A percentile compares a stretch with the other conserved stretches of the same genome.
phyloP scores from a whole-genome alignment of 2,113 vertebrate genomes.

The Anas platyrhynchos region DNA sequence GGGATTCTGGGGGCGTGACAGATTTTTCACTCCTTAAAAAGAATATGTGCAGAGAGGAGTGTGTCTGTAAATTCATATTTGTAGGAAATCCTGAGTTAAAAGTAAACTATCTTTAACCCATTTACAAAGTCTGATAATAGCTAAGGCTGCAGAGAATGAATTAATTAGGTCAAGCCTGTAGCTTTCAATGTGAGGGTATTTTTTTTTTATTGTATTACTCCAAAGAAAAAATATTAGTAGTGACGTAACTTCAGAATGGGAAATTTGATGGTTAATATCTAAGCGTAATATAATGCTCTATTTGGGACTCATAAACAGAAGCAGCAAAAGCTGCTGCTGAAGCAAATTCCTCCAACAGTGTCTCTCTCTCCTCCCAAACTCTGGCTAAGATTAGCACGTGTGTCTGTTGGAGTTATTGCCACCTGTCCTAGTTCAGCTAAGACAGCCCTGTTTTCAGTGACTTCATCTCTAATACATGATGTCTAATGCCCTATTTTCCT shows the following conservation, averaged over 20 bases:
- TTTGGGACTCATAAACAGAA: slow-evolving; percentile 53
- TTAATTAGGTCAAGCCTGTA: background rate
- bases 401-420: slow-evolving; percentile 46
- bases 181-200: background rate
- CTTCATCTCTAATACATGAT: slow-evolving; percentile 43
- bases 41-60: slow-evolving; percentile 22
- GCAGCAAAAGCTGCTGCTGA: slow-evolving; percentile 54
- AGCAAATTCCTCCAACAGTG: slow-evolving; percentile 54
- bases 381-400: slow-evolving; percentile 65
- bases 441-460: slow-evolving; percentile 47
- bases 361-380: slow-evolving; percentile 38
- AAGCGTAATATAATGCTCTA: slow-evolving; percentile 23
- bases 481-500: slow-evolving; percentile 58
- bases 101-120: slow-evolving; percentile 4
- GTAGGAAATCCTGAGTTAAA: slow-evolving; percentile 52
- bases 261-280: background rate
- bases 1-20: slow-evolving; percentile 45
- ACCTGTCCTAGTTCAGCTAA: slow-evolving; percentile 68
- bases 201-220: background rate
- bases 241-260: background rate
- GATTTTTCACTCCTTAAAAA: slow-evolving; percentile 58
- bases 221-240: background rate
- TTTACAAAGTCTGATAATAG: background rate
- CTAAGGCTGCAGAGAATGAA: background rate
- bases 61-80: background rate